Evolutionary conservation across 2,797 vertebrate genomes (phyloP), one percentile per base, ranked within the genome.

Genomic region (Sus cebifrons): DNA sequence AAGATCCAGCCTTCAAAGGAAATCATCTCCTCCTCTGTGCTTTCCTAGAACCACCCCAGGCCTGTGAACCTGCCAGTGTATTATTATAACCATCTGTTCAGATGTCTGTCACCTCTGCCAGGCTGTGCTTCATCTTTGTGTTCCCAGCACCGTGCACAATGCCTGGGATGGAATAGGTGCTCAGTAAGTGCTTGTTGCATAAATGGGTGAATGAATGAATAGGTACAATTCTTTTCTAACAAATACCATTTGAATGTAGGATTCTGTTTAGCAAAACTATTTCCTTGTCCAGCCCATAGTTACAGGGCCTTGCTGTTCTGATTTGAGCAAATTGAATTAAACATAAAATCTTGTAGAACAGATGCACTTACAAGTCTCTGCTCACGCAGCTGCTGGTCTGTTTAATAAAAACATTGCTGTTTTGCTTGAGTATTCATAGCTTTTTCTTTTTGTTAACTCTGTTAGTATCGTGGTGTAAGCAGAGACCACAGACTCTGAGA

Each of bases 301-400:
- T 94, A 82, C 12, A 95, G 88, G 85, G 58, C 86, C 71, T 94
- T 94, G 94, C 94, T 85, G 88, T 49, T 94, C 92, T 94, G 92
- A 96, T 97, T 92, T 83, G 92, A 97, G 82, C 97, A 97, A 97
- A 97, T 94, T 93, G 96, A 98, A 97, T 97, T 96, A 97, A 97
- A 97, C 92, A 86, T 95, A 96, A 90, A 97, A 94, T 94, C 88
- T 92, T 89, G 78, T 86, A 86, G 88, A 97, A 97, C 97, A 97
- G 96, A 96, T 97, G 96, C 92, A 68, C 86, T 96, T 96, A 97
- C 95, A 97, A 92, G 89, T 95, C 94, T 95, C 88, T 95, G 88
- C 78, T 95, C 97, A 96, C 92, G 95, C 97, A 97, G 97, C 97
- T 97, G 97, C 96, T 78, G n/a, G 87, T 92, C 95, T 97, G 27